phyloP scores from a whole-genome alignment of 1,140 invertebrate species.

The Meteorus sp. region DNA sequence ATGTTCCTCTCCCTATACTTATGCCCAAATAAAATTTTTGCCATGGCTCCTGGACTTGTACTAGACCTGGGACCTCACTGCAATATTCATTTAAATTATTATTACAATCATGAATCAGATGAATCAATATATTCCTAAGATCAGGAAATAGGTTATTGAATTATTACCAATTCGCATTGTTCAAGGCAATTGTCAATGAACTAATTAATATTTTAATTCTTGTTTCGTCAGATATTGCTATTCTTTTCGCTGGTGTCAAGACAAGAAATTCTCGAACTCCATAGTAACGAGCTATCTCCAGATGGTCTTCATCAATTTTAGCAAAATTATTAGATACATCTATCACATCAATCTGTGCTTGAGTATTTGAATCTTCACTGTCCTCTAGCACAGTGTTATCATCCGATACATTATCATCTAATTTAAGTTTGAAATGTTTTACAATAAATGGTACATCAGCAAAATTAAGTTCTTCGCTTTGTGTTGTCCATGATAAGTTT shows the following conservation, averaged over 20 bases:
- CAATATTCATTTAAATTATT: too few relatives aligned
- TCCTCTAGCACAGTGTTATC: conserved; percentile 44
- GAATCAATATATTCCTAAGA: conserved; percentile 1
- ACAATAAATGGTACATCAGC: conserved; percentile 67
- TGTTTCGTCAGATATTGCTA: conserved; percentile 74
- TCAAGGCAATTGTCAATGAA: conserved; percentile 80
- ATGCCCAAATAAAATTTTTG: conserved; percentile 82
- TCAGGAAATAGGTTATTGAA: conserved; percentile 5
- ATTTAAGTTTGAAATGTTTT: conserved; percentile 55
- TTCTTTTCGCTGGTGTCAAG: conserved; percentile 64
- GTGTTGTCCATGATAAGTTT: conserved; percentile 63
- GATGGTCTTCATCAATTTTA: conserved; percentile 60
- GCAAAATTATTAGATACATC: conserved; percentile 66
- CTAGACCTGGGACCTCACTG: conserved; percentile 81
- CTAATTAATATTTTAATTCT: conserved; percentile 84
- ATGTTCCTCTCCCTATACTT: conserved; percentile 71
- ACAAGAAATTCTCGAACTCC: conserved; percentile 84
- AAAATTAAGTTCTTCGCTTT: conserved; percentile 63
- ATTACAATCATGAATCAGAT: too few relatives aligned
- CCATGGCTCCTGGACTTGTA: conserved; percentile 80
- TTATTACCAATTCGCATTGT: conserved; percentile 73
- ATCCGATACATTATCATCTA: conserved; percentile 39
- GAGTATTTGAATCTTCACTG: conserved; percentile 41
- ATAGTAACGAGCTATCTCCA: conserved; percentile 71
- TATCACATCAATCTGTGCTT: conserved; percentile 50